Evolutionary conservation across 2,888 invertebrate species (phyloP).

Genomic region (Noctua janthina): DNA sequence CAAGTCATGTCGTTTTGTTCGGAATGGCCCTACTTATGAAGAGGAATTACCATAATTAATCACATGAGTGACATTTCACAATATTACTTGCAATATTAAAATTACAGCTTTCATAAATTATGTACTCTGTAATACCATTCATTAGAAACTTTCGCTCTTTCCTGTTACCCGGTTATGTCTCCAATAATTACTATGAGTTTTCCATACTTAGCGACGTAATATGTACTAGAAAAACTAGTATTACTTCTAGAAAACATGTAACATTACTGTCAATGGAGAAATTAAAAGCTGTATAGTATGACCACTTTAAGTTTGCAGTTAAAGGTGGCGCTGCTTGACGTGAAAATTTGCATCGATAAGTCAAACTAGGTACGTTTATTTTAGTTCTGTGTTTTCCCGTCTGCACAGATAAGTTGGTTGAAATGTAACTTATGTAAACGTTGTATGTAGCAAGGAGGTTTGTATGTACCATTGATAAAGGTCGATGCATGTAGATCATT

Average conservation of each 20-base stretch:
- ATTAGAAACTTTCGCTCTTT: conserved; percentile 46
- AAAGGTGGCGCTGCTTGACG: too few species aligned
- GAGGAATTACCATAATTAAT: not conserved
- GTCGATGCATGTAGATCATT: conserved; percentile 45
- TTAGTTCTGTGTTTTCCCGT: too few species aligned
- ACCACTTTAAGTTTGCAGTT: too few species aligned
- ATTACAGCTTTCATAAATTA: conserved; percentile 30
- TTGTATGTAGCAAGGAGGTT: conserved; percentile 1
- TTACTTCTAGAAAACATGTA: conserved; percentile 13
- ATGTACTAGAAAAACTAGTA: conserved; percentile 5
- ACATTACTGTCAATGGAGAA: conserved; percentile 3
- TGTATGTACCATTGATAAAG: conserved; percentile 10
- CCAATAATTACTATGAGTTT: conserved; percentile 30
- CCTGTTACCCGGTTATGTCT: not conserved
- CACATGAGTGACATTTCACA: not conserved
- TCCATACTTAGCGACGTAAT: conserved; percentile 26
- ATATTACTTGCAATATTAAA: conserved; percentile 17
- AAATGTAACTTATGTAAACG: conserved; percentile 17
- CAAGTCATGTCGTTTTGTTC: not conserved
- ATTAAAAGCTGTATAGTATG: conserved; percentile 20
- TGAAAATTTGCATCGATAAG: too few species aligned
- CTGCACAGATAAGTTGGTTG: too few species aligned
- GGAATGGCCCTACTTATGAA: not conserved
- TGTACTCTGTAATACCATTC: conserved; percentile 9
- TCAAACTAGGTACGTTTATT: too few species aligned